Evolutionary conservation across 2,113 vertebrate genomes (phyloP).

Genomic region (Dromaius novaehollandiae): DNA sequence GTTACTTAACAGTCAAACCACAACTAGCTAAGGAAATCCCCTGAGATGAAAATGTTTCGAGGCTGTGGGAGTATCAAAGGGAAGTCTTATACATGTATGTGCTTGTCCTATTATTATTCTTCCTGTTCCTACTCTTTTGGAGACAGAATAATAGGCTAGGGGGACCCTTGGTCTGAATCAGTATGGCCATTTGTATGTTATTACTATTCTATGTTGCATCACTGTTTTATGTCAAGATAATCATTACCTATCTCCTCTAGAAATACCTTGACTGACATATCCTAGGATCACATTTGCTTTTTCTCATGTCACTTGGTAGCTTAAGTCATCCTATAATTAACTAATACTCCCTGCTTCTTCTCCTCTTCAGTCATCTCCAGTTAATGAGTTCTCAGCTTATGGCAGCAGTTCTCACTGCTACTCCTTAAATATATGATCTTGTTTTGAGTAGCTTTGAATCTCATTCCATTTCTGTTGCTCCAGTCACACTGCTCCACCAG

Average conservation of each 20-base stretch:
- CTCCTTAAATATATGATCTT: neutral
- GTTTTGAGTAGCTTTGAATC: conserved; percentile 14
- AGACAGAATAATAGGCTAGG: neutral
- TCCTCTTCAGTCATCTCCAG: conserved; percentile 25
- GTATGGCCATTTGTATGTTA: neutral
- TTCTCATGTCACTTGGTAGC: neutral
- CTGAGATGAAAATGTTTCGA: conserved; percentile 20
- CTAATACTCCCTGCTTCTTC: conserved; percentile 3
- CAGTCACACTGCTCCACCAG: neutral
- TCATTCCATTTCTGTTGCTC: neutral
- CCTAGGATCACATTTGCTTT: conserved; percentile 10
- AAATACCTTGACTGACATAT: conserved; percentile 11
- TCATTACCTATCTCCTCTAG: conserved; percentile 1
- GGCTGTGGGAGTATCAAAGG: conserved; percentile 15
- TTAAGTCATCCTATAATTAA: conserved; percentile 56
- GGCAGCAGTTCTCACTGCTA: conserved; percentile 12
- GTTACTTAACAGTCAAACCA: conserved; percentile 30
- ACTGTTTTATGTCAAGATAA: neutral
- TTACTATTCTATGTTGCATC: neutral
- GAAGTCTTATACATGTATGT: conserved; percentile 20
- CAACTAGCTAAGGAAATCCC: conserved; percentile 46
- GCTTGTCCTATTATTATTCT: conserved; percentile 51
- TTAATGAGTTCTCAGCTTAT: conserved; percentile 23
- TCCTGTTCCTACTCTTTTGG: conserved; percentile 43
- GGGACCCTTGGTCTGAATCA: neutral